Evolutionary conservation across 1,140 invertebrate genomes (phyloP).

Genomic region (Drosophila serrata): DNA sequence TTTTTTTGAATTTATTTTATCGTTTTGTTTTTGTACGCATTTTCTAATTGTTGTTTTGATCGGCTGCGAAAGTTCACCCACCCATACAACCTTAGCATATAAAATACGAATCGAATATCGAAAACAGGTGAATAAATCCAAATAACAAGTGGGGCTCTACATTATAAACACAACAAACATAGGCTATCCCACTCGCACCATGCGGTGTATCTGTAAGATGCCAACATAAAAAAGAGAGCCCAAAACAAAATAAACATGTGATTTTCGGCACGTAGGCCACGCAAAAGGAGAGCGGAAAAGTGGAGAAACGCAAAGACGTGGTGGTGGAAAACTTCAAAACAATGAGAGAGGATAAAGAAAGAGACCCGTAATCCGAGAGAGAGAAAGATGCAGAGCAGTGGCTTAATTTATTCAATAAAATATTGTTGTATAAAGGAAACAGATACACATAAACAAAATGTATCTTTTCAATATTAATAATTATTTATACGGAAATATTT

Average conservation of each 20-base stretch:
- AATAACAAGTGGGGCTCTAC: not conserved
- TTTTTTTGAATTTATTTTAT: conserved; percentile 35
- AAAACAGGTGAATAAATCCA: conserved; percentile 18
- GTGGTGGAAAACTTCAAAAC: conserved; percentile 42
- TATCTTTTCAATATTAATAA: not conserved
- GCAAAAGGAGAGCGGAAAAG: conserved; percentile 39
- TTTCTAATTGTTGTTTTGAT: conserved; percentile 55
- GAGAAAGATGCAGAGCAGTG: conserved; percentile 3
- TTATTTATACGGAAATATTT: not conserved
- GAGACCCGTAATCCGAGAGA: not conserved
- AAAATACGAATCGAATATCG: not conserved
- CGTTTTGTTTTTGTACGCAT: conserved; percentile 54
- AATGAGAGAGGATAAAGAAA: conserved; percentile 21
- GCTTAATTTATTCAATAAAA: conserved; percentile 5
- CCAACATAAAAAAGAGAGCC: conserved; percentile 41
- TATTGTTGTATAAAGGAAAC: conserved; percentile 9
- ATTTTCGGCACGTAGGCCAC: conserved; percentile 81
- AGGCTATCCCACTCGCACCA: conserved; percentile 33
- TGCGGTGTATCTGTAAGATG: conserved; percentile 48
- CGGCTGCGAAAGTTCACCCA: conserved; percentile 29
- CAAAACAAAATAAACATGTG: conserved; percentile 75
- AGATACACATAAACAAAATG: conserved; percentile 2
- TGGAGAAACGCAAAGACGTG: conserved; percentile 20
- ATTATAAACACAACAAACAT: conserved; percentile 36
- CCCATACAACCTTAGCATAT: not conserved